These are phyloP conservation scores for Squalus acanthias DNA, from an alignment of 2,797 vertebrate species.

Conservation along the genomic window DNA sequence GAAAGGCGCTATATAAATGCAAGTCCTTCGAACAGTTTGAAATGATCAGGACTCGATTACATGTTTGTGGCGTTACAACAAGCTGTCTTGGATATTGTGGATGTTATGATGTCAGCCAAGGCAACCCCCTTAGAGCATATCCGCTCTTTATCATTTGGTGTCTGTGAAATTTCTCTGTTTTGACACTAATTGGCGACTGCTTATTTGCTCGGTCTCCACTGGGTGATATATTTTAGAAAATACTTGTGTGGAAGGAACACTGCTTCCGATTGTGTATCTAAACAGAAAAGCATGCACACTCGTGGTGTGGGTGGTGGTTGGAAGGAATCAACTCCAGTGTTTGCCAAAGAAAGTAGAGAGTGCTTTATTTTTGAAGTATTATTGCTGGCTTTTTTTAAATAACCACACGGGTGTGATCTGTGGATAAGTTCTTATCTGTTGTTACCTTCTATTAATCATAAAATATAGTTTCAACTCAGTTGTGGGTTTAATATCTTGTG, in stretches of 20 bases:
- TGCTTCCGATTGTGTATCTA: background rate
- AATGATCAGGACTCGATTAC: background rate
- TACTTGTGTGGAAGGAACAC: background rate
- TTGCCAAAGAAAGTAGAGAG: background rate
- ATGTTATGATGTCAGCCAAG: background rate
- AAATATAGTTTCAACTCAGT: background rate
- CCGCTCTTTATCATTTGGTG: background rate
- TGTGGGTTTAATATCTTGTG: background rate
- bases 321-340: background rate
- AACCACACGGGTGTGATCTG: background rate
- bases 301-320: background rate
- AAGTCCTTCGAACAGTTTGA: background rate
- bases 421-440: background rate
- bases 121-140: background rate
- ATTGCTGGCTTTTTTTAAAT: background rate
- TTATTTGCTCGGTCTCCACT: background rate
- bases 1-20: too few species aligned
- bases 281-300: background rate
- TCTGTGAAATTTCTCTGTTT: background rate
- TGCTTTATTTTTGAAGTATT: background rate
- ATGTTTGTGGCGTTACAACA: background rate
- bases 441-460: constrained; percentile 1
- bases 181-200: background rate
- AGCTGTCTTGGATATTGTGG: background rate
- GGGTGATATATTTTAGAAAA: background rate